Evolutionary conservation across 2,797 vertebrate genomes (phyloP).

Genomic region (Sebastes steindachneri): DNA sequence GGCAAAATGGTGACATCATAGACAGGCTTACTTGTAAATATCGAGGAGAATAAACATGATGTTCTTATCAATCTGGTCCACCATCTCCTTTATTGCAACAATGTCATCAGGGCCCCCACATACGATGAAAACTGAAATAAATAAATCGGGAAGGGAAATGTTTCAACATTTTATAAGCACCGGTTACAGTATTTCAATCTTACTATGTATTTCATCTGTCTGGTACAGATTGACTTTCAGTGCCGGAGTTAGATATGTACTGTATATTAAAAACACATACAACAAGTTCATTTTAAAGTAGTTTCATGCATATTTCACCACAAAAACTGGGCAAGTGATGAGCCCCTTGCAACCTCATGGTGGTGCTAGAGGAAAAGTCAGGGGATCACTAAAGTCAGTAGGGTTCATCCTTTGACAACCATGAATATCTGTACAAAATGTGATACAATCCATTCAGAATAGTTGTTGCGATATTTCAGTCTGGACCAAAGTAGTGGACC

Average conservation of each 20-base stretch:
- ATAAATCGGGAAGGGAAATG: not conserved
- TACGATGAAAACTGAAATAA: constrained; percentile 87
- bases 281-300: not conserved
- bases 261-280: not conserved
- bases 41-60: constrained; percentile 92
- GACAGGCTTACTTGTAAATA: constrained; percentile 89
- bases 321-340: not conserved
- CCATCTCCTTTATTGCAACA: constrained; percentile 53
- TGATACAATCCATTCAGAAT: not conserved
- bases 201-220: not conserved
- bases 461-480: not conserved
- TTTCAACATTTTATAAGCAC: not conserved
- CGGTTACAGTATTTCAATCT: not conserved
- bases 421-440: not conserved
- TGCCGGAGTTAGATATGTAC: not conserved
- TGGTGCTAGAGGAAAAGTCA: not conserved
- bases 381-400: not conserved
- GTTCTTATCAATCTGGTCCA: constrained; percentile 67
- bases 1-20: not conserved
- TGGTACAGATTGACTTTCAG: not conserved
- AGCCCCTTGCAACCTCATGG: not conserved
- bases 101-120: constrained; percentile 85
- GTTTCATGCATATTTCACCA: no score
- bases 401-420: not conserved
- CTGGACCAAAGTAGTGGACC: not conserved